Conservation (phyloP, 2,888 invertebrate genomes). For the Phasia obesa region DNA sequence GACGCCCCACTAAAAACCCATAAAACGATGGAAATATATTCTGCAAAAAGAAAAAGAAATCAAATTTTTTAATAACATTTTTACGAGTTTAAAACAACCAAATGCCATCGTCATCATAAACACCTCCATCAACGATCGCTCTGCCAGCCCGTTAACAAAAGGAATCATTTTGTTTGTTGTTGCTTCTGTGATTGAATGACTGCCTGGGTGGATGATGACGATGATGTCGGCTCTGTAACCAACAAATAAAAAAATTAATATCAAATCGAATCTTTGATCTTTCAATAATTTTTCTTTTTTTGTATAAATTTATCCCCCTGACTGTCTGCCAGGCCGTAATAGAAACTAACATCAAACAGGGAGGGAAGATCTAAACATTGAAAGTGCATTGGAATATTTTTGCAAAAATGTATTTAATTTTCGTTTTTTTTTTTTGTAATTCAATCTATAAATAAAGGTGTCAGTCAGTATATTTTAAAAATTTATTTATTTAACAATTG, state of each 20-base stretch:
- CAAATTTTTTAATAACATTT: background rate
- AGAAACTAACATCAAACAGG: conserved; percentile 35
- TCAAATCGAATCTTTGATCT: conserved; percentile 65
- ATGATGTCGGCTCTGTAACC: conserved; percentile 48
- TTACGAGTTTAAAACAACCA: conserved; percentile 43
- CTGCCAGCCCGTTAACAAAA: conserved; percentile 24
- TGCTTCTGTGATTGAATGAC: conserved; percentile 63
- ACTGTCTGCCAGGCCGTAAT: background rate
- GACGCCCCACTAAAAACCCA: conserved; percentile 58
- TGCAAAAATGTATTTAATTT: background rate
- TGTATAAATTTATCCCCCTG: background rate
- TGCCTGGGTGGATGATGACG: conserved; percentile 17
- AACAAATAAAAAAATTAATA: conserved; percentile 46
- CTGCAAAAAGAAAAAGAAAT: conserved; percentile 11
- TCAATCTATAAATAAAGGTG: conserved; percentile 68
- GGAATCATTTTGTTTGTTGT: conserved; percentile 46
- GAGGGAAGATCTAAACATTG: conserved; percentile 7
- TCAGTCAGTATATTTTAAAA: conserved; percentile 66
- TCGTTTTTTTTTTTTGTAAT: background rate
- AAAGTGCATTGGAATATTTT: conserved; percentile 1
- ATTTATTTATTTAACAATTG: conserved; percentile 62
- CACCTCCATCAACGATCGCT: conserved; percentile 17
- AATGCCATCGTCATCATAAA: conserved; percentile 33
- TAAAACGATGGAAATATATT: conserved; percentile 32
- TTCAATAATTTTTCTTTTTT: conserved; percentile 38